Conservation (phyloP, 1,140 invertebrate genomes). For the Cyclina sinensis region DNA sequence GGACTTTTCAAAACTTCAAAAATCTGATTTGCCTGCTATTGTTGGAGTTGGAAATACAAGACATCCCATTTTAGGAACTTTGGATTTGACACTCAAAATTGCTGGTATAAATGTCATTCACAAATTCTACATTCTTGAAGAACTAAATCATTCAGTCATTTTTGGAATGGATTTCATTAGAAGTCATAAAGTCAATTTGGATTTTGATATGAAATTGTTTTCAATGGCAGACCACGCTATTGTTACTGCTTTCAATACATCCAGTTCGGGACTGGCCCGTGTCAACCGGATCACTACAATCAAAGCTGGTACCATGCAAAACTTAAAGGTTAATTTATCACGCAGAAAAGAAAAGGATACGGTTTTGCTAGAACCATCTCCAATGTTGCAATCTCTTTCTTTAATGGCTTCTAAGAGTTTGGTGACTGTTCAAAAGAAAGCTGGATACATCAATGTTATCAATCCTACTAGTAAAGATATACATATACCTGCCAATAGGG, state of each 20-base stretch:
- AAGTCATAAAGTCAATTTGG: not conserved
- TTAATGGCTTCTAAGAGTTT: conserved; percentile 41
- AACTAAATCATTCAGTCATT: conserved; percentile 51
- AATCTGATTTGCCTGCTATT: not conserved
- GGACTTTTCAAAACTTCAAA: not conserved
- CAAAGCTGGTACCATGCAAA: not conserved
- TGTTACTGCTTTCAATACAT: not conserved
- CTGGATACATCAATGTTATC: not conserved
- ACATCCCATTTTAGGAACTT: conserved; percentile 6
- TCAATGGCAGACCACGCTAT: not conserved
- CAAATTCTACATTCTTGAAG: conserved; percentile 15
- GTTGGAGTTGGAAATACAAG: conserved; percentile 19
- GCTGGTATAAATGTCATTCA: not conserved
- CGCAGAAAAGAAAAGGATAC: not conserved
- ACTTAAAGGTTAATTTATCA: not conserved
- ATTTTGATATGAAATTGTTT: not conserved
- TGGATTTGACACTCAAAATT: conserved; percentile 19
- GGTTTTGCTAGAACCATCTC: conserved; percentile 28
- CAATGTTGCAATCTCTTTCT: not conserved
- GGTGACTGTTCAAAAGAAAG: conserved; percentile 13
- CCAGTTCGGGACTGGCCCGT: conserved; percentile 18
- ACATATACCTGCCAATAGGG: not conserved
- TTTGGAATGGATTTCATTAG: conserved; percentile 58
- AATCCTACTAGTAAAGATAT: conserved; percentile 20
- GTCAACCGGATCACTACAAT: not conserved